phyloP scores from a whole-genome alignment of 2,888 invertebrate species.

The Ernsta delagoae region DNA sequence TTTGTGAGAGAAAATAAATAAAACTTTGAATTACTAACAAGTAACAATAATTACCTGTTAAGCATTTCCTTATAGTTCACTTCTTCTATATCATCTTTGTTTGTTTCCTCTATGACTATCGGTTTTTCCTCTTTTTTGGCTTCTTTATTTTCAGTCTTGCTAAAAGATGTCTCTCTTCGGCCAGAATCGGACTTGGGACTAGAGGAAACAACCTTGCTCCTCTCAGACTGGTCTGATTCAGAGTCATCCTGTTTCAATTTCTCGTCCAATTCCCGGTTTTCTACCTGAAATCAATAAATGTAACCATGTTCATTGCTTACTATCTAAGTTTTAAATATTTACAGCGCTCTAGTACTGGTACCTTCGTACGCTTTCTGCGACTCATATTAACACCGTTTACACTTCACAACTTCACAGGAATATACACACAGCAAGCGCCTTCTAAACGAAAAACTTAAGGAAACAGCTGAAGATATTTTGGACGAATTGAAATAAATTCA shows the following conservation, averaged over 20 bases:
- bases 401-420: not conserved
- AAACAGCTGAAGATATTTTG: not conserved
- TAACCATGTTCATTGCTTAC: slow-evolving; percentile 63
- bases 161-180: slow-evolving; percentile 80
- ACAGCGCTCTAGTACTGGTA: slow-evolving; percentile 40
- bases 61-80: slow-evolving; percentile 78
- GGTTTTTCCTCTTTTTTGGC: slow-evolving; percentile 78
- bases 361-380: slow-evolving; percentile 86
- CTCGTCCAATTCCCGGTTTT: slow-evolving; percentile 87
- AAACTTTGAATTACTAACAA: too few relatives aligned
- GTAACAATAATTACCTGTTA: slow-evolving; percentile 59
- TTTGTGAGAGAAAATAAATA: too few relatives aligned
- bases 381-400: slow-evolving; percentile 71
- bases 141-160: slow-evolving; percentile 74
- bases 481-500: too few relatives aligned
- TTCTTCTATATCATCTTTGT: slow-evolving; percentile 88
- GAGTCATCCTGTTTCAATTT: slow-evolving; percentile 87
- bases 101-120: slow-evolving; percentile 74
- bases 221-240: slow-evolving; percentile 86
- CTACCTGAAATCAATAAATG: slow-evolving; percentile 82
- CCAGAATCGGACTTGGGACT: slow-evolving; percentile 83
- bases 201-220: slow-evolving; percentile 83
- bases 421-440: not conserved
- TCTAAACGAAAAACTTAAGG: not conserved
- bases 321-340: not conserved